Evolutionary conservation across 2,113 vertebrate genomes (phyloP).

Genomic region (Nibea coibor): DNA sequence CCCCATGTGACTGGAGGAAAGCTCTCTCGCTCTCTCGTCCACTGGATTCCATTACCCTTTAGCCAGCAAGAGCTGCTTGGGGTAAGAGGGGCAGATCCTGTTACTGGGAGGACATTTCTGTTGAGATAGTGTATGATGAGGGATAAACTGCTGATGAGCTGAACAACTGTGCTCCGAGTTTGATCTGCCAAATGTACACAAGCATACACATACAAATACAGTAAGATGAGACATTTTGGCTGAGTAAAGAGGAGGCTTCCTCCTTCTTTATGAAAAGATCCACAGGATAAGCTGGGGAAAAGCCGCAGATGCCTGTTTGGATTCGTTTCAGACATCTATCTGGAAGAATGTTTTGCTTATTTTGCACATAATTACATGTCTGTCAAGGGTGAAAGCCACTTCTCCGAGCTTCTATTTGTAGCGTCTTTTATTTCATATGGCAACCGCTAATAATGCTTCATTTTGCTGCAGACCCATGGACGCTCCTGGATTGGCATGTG

Average conservation of each 20-base stretch:
- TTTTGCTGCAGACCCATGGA: background rate
- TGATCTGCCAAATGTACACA: constrained; percentile 53
- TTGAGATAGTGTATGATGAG: constrained; percentile 48
- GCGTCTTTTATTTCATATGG: background rate
- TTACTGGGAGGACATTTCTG: constrained; percentile 70
- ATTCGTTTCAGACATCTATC: constrained; percentile 2
- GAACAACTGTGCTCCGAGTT: constrained; percentile 49
- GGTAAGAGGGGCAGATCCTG: constrained; percentile 56
- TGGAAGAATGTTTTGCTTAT: background rate
- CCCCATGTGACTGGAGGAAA: constrained; percentile 71
- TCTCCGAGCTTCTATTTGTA: background rate
- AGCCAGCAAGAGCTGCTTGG: constrained; percentile 59
- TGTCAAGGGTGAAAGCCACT: background rate
- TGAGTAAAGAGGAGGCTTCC: background rate
- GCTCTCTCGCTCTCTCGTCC: background rate
- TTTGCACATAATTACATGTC: background rate
- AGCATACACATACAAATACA: background rate
- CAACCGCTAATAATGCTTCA: background rate
- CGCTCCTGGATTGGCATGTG: background rate
- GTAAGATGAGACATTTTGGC: constrained; percentile 35
- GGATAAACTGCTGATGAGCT: constrained; percentile 49
- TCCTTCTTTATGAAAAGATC: background rate
- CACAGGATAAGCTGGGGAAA: background rate
- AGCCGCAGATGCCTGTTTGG: background rate
- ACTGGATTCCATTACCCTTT: constrained; percentile 70